phyloP scores from a whole-genome alignment of 2,888 invertebrate species.

The Sylvicola cinctus region DNA sequence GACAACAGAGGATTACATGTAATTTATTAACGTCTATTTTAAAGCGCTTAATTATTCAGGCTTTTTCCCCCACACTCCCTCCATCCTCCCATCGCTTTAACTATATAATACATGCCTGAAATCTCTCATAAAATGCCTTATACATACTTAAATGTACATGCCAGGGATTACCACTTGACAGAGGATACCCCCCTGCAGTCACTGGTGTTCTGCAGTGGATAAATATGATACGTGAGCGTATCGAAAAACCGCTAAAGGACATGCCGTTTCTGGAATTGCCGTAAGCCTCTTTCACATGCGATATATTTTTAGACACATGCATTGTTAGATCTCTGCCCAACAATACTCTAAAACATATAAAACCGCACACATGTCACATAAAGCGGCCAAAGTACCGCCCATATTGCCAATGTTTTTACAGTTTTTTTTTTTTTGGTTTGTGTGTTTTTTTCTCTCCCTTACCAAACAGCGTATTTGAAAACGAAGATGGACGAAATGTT shows the following conservation, averaged over 20 bases:
- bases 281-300: constrained; percentile 21
- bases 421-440: background rate
- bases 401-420: too few relatives aligned
- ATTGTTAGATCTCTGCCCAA: too few relatives aligned
- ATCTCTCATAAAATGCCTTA: too few relatives aligned
- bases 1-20: background rate
- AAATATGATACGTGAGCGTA: constrained; percentile 38
- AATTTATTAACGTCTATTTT: too few relatives aligned
- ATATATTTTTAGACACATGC: background rate
- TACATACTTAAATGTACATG: background rate
- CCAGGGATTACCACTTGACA: background rate
- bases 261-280: constrained; percentile 43
- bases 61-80: too few relatives aligned
- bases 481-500: constrained; percentile 11
- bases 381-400: too few relatives aligned
- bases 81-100: too few relatives aligned
- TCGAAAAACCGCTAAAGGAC: constrained; percentile 36
- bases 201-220: constrained; percentile 56
- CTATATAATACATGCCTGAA: too few relatives aligned
- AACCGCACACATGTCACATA: too few relatives aligned
- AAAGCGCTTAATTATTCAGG: too few relatives aligned
- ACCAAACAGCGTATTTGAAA: constrained; percentile 16
- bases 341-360: too few relatives aligned
- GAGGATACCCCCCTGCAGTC: constrained; percentile 39
- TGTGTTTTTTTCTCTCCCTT: background rate